phyloP scores from a whole-genome alignment of 2,888 invertebrate species.

The Pheosia tremula region DNA sequence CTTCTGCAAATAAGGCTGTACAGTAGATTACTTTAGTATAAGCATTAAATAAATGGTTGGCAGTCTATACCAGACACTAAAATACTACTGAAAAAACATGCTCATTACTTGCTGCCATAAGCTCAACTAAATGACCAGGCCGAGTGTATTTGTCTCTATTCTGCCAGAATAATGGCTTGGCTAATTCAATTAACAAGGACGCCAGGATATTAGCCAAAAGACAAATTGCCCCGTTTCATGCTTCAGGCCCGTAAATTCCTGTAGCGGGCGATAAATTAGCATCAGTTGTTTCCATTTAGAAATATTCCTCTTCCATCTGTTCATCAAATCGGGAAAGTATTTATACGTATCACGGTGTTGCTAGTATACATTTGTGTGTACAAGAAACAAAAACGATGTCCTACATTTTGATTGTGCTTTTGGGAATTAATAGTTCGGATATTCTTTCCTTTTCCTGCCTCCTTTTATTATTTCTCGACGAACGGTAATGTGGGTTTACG shows the following conservation, averaged over 20 bases:
- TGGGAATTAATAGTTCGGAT: too few species aligned
- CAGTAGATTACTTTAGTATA: too few species aligned
- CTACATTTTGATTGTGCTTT: background rate
- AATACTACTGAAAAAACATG: background rate
- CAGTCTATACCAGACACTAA: background rate
- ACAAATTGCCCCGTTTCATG: conserved; percentile 73
- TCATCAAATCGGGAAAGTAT: conserved; percentile 12
- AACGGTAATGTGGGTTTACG: too few species aligned
- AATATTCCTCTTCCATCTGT: conserved; percentile 30
- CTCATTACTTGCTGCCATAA: background rate
- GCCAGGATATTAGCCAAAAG: conserved; percentile 66
- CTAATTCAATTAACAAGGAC: conserved; percentile 72
- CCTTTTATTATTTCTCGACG: too few species aligned
- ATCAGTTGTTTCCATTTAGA: conserved; percentile 39
- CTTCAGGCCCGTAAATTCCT: conserved; percentile 67
- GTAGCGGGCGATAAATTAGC: conserved; percentile 56
- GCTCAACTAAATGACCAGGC: conserved; percentile 1
- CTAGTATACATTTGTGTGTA: background rate
- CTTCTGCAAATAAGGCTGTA: too few species aligned
- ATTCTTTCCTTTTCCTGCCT: too few species aligned
- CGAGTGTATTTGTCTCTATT: conserved; percentile 38
- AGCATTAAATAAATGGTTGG: too few species aligned
- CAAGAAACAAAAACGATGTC: background rate
- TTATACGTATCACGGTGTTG: conserved; percentile 1
- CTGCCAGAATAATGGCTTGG: conserved; percentile 42